Evolutionary conservation across 2,113 vertebrate genomes (phyloP).

Genomic region (Litocranius walleri): DNA sequence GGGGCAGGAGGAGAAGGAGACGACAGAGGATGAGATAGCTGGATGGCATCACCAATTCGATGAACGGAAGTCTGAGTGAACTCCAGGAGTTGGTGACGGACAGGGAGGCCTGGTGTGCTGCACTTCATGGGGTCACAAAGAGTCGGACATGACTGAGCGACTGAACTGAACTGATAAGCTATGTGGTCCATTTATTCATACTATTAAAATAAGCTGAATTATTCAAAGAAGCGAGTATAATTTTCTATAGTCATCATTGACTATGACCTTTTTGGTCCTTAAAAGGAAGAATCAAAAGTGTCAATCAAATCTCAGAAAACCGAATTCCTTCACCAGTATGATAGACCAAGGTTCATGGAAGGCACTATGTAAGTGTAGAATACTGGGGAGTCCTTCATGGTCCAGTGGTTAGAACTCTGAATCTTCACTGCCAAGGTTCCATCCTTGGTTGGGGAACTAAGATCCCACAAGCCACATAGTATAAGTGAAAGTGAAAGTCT

Average conservation of each 20-base stretch:
- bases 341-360: neutral
- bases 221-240: neutral
- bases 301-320: neutral
- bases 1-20: too few species aligned
- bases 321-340: neutral
- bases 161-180: neutral
- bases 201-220: neutral
- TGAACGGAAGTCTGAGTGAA: too few species aligned
- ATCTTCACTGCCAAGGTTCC: neutral
- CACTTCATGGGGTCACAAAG: too few species aligned
- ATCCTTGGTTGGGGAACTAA: neutral
- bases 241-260: neutral
- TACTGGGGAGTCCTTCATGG: neutral
- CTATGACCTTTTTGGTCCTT: neutral
- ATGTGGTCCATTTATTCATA: neutral
- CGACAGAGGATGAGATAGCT: too few species aligned
- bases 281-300: neutral
- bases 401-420: neutral
- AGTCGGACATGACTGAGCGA: fast-evolving
- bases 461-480: too few species aligned
- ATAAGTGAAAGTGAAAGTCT: neutral
- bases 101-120: too few species aligned
- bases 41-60: too few species aligned
- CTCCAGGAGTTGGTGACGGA: too few species aligned
- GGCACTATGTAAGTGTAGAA: neutral